phyloP scores from a whole-genome alignment of 2,888 invertebrate species.

The Hofmannophila pseudospretella region DNA sequence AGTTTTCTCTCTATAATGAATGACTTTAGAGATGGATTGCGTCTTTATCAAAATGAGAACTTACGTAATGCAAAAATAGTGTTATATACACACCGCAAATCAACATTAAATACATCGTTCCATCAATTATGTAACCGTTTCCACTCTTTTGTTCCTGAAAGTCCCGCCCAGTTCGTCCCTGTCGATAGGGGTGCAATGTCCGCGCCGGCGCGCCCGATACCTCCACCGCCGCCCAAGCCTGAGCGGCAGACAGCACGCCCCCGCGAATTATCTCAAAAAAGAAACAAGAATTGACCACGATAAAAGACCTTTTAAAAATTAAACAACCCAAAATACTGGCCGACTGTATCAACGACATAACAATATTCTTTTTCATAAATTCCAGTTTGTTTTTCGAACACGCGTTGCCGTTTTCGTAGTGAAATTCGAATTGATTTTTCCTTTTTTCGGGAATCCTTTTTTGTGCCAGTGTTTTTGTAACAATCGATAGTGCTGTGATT shows the following conservation, averaged over 20 bases:
- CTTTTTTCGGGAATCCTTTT: conserved; percentile 1
- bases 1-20: too few relatives aligned
- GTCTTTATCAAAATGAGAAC: too few relatives aligned
- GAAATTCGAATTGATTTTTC: conserved; percentile 6
- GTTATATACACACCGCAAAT: too few relatives aligned
- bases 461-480: conserved; percentile 13
- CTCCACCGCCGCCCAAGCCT: conserved; percentile 44
- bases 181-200: conserved; percentile 47
- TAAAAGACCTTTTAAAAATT: conserved; percentile 6
- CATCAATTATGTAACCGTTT: neutral
- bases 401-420: too few relatives aligned
- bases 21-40: too few relatives aligned
- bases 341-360: too few relatives aligned
- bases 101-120: too few relatives aligned
- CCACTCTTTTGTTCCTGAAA: too few relatives aligned
- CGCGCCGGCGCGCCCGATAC: conserved; percentile 58
- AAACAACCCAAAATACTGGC: conserved; percentile 1
- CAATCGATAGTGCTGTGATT: conserved; percentile 34
- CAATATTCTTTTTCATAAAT: too few relatives aligned
- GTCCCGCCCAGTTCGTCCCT: conserved; percentile 33
- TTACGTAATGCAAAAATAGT: too few relatives aligned
- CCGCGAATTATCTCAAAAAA: conserved; percentile 24
- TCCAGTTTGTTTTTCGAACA: too few relatives aligned
- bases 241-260: conserved; percentile 42
- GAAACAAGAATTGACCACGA: conserved; percentile 14